phyloP scores from a whole-genome alignment of 2,797 vertebrate genomes.

The Vipera latastei region DNA sequence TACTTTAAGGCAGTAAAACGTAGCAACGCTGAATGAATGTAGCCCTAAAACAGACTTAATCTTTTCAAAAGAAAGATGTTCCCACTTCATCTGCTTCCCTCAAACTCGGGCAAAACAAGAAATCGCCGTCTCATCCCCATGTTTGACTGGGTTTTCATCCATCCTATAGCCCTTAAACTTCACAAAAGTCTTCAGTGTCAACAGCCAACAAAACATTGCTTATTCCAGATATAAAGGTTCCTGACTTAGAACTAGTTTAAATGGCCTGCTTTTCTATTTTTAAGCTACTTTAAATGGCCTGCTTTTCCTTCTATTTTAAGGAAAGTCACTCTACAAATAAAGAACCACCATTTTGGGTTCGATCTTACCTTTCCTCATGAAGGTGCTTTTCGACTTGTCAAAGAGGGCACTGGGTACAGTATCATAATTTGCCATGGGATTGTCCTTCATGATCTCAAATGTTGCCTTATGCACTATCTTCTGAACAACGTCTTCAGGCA shows the following conservation, averaged over 20 bases:
- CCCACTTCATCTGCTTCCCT: background rate
- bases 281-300: background rate
- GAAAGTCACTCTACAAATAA: background rate
- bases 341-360: background rate
- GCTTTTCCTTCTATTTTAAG: background rate
- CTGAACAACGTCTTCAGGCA: conserved; percentile 59
- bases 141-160: background rate
- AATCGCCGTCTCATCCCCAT: background rate
- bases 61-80: background rate
- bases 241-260: background rate
- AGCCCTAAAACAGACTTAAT: background rate
- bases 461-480: conserved; percentile 77
- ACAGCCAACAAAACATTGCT: background rate
- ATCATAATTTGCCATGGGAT: conserved; percentile 81
- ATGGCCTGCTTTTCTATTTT: background rate
- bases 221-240: background rate
- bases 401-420: conserved; percentile 70
- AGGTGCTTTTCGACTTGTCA: conserved; percentile 72
- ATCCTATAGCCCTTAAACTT: background rate
- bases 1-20: background rate
- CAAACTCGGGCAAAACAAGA: background rate
- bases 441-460: conserved; percentile 83
- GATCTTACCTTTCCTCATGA: conserved; percentile 84
- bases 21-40: background rate
- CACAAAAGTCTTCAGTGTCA: background rate